A percentile compares a stretch with the other conserved stretches of the same genome.
These are phyloP conservation scores for Drosophila meridiana DNA, from an alignment of 2,888 invertebrate species.

Conservation along the genomic window DNA sequence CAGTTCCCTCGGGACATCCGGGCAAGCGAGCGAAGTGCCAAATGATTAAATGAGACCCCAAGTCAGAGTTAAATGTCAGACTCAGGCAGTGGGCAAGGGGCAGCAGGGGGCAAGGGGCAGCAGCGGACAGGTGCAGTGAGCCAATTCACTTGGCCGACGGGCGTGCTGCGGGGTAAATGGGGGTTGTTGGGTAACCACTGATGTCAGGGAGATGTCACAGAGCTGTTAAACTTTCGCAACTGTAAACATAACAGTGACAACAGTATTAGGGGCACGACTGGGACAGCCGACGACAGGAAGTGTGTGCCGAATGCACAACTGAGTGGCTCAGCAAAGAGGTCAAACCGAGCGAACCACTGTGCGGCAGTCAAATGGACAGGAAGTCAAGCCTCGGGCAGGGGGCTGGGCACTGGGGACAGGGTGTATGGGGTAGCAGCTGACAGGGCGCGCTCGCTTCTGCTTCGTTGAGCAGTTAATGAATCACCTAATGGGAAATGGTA, in stretches of 20 bases:
- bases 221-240: slow-evolving; percentile 61
- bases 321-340: slow-evolving; percentile 23
- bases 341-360: slow-evolving; percentile 55
- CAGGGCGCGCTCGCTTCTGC: slow-evolving; percentile 8
- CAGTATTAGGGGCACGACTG: slow-evolving; percentile 37
- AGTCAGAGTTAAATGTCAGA: slow-evolving; percentile 26
- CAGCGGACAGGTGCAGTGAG: slow-evolving; percentile 21
- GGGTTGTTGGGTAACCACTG: slow-evolving; percentile 26
- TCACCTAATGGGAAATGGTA: slow-evolving; percentile 75
- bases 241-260: slow-evolving; percentile 68
- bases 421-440: neutral
- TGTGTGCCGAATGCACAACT: slow-evolving; percentile 56
- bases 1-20: slow-evolving; percentile 7
- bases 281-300: slow-evolving; percentile 56
- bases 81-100: slow-evolving; percentile 9
- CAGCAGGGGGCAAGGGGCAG: neutral
- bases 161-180: neutral
- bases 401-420: neutral
- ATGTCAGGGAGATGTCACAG: slow-evolving; percentile 61
- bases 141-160: slow-evolving; percentile 60
- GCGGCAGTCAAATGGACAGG: slow-evolving; percentile 30
- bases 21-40: slow-evolving; percentile 30
- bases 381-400: neutral
- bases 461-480: slow-evolving; percentile 72
- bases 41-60: slow-evolving; percentile 40